Evolutionary conservation across 2,888 invertebrate species (phyloP), one percentile per base, ranked within the genome.

Genomic region (Xylota segnis): DNA sequence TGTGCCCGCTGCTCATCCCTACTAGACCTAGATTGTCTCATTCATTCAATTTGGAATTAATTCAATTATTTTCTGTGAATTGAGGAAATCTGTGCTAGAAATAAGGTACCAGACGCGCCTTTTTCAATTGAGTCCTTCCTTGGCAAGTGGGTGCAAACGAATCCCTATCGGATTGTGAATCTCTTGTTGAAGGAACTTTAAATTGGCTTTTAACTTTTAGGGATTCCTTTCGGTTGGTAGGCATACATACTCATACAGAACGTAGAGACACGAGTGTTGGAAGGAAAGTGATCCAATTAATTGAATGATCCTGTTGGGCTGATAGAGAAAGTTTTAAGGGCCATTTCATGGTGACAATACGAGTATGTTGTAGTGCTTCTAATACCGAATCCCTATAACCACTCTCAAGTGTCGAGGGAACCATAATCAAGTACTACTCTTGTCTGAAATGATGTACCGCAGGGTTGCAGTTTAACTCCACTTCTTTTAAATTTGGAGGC

Each of bases 191-290:
- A n/a, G n/a, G 37, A 6, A 27, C 5, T 59, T 59, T 70, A 45
- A 70, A 70, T 70, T 70, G 56, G 70, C 43, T 70, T 56, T 56
- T 32, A 23, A 56, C 23, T 23, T 59, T 59, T n/a, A 40, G 5
- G 59, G 59, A 23, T 59, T 56, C 56, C 9, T 29, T 32, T 10
- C 5, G n/a, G 29, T 5, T 3, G n/a, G 18, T 37, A 37, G 10
- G 37, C 10, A 37, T 10, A 27, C 3, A 23, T 10, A 27, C 3
- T 2, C 23, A 23, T 23, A 23, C 23, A 23, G 1, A 23, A n/a
- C n/a, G n/a, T 27, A 2, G 45, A 16, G 16, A 45, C 4, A 14
- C 23, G 7, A 23, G 27, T 2, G 5, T 40, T 23, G 27, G 14
- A 0, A n/a, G 9, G 54, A 29, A 14, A 12, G n/a, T 4, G 29